These are phyloP conservation scores for Scalopus aquaticus DNA, from an alignment of 2,113 vertebrate species.

Conservation along the genomic window DNA sequence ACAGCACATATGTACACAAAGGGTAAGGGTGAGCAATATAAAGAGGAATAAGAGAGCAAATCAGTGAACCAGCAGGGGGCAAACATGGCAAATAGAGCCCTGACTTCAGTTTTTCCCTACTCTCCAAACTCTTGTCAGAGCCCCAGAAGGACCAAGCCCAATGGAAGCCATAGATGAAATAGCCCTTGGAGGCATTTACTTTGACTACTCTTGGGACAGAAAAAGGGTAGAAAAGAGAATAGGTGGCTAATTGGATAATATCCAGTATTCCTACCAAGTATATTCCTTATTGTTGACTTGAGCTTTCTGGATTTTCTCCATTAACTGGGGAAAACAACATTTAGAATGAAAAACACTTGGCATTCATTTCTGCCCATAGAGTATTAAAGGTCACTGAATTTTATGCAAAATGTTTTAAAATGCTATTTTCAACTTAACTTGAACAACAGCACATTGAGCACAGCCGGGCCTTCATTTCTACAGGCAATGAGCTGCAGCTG, in stretches of 20 bases:
- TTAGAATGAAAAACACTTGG: constrained; percentile 10
- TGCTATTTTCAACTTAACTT: neutral
- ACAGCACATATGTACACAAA: neutral
- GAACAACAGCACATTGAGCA: neutral
- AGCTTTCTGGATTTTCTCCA: neutral
- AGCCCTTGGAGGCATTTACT: neutral
- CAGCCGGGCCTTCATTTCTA: neutral
- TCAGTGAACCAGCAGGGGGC: neutral
- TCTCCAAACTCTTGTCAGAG: neutral
- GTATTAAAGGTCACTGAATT: neutral
- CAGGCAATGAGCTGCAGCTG: neutral
- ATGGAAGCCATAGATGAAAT: neutral
- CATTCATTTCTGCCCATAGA: neutral
- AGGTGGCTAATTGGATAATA: neutral
- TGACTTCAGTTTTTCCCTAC: neutral
- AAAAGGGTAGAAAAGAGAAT: neutral
- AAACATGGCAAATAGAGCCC: neutral
- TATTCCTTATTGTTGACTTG: neutral
- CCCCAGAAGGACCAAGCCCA: neutral
- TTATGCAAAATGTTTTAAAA: neutral
- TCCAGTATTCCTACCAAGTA: neutral
- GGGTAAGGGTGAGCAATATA: neutral
- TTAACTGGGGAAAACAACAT: neutral
- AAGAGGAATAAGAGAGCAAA: neutral
- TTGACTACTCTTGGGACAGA: neutral